These are phyloP conservation scores for Drosophila neocordata DNA, from an alignment of 1,140 invertebrate genomes.

Conservation along the genomic window DNA sequence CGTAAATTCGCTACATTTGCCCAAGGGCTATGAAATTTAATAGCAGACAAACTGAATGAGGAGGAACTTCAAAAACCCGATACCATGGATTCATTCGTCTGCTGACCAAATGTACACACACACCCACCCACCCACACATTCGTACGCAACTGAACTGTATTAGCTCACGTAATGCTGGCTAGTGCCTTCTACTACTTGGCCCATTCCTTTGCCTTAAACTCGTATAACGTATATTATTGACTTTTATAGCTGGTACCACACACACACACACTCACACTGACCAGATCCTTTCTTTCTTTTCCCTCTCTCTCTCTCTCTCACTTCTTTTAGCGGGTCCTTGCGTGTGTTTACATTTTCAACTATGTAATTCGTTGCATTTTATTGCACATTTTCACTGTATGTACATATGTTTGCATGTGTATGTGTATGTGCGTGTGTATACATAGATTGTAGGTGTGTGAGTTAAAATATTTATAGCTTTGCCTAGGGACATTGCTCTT, in stretches of 20 bases:
- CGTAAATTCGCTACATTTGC: slow-evolving; percentile 66
- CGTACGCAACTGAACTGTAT: slow-evolving; percentile 73
- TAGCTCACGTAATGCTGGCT: slow-evolving; percentile 65
- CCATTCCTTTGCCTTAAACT: slow-evolving; percentile 21
- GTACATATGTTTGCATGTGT: slow-evolving; percentile 3
- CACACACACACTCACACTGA: too few relatives aligned
- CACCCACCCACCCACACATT: neutral
- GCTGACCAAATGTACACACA: slow-evolving; percentile 41
- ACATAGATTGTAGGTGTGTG: slow-evolving; percentile 14
- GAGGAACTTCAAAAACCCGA: slow-evolving; percentile 14
- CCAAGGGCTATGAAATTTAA: slow-evolving; percentile 77
- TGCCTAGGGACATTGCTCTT: slow-evolving; percentile 39
- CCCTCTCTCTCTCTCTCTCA: neutral
- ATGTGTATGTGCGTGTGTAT: neutral
- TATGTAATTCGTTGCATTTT: slow-evolving; percentile 79
- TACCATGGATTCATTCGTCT: slow-evolving; percentile 20
- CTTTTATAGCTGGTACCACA: slow-evolving; percentile 60
- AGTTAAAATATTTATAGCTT: slow-evolving; percentile 68
- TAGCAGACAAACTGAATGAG: slow-evolving; percentile 47
- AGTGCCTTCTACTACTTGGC: neutral
- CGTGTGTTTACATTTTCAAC: slow-evolving; percentile 76
- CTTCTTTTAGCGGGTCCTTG: slow-evolving; percentile 34
- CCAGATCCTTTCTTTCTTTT: neutral
- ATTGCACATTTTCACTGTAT: slow-evolving; percentile 55
- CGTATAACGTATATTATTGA: slow-evolving; percentile 70